Percentiles rank a stretch among this genome's conserved stretches.
These are phyloP conservation scores for Mesembrinibis cayennensis DNA, from an alignment of 2,113 vertebrate genomes.

Conservation along the genomic window DNA sequence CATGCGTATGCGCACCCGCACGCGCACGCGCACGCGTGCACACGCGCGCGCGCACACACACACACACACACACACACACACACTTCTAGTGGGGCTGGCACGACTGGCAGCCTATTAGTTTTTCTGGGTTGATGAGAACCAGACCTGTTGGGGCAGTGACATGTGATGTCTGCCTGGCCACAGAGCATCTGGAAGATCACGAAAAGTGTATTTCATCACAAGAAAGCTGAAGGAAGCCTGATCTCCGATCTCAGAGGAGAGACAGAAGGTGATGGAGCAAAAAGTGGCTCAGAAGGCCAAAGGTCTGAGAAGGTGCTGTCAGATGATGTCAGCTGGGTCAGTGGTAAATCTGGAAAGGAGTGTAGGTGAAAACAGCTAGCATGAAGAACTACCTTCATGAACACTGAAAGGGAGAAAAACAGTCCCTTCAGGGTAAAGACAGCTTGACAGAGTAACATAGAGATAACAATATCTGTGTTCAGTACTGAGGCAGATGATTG, in stretches of 20 bases:
- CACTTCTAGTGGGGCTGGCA: background rate
- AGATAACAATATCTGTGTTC: background rate
- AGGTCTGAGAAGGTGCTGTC: background rate
- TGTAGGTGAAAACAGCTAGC: background rate
- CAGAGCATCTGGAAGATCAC: background rate
- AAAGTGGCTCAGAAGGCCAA: background rate
- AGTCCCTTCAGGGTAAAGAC: background rate
- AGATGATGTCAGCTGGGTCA: background rate
- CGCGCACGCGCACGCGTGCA: too few species aligned
- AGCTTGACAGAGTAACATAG: background rate
- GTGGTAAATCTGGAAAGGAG: background rate
- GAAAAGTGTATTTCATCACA: background rate
- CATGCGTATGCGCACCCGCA: fast-evolving
- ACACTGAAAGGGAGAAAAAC: background rate
- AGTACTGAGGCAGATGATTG: background rate
- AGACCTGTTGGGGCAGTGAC: background rate
- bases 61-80: background rate
- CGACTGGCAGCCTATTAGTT: background rate
- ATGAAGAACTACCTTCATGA: background rate
- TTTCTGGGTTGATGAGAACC: background rate
- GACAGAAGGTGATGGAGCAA: background rate
- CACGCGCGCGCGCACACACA: background rate
- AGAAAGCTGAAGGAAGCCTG: background rate
- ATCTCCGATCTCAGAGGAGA: background rate
- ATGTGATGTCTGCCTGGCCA: background rate